Percentiles rank a stretch among this genome's conserved stretches.
Conservation (phyloP, 2,797 vertebrate genomes). For the Ctenochaetus hawaiiensis region DNA sequence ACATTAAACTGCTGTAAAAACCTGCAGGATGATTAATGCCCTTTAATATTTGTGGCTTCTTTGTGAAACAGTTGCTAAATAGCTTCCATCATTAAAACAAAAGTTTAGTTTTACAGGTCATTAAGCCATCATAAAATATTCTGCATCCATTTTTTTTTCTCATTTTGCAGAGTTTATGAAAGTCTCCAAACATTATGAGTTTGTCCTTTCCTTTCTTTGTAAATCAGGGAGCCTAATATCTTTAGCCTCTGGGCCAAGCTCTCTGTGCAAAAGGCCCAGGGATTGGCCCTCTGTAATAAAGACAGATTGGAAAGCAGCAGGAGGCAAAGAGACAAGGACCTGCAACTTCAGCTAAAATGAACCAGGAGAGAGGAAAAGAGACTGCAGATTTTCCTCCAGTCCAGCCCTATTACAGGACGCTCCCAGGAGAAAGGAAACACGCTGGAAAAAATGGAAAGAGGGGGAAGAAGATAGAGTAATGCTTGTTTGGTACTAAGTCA, state of each 20-base stretch:
- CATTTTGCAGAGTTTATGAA: slow-evolving; percentile 40
- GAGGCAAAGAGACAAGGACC: slow-evolving; percentile 78
- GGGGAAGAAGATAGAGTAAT: slow-evolving; percentile 40
- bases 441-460: slow-evolving; percentile 27
- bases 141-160: slow-evolving; percentile 44
- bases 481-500: slow-evolving; percentile 51
- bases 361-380: slow-evolving; percentile 59
- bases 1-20: slow-evolving; percentile 35
- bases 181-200: slow-evolving; percentile 61
- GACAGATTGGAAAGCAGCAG: slow-evolving; percentile 81
- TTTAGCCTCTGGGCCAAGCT: slow-evolving; percentile 65
- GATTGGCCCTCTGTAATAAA: slow-evolving; percentile 71
- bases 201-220: slow-evolving; percentile 45
- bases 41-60: slow-evolving; percentile 50
- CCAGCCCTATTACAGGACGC: slow-evolving; percentile 70
- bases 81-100: slow-evolving; percentile 56
- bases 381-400: slow-evolving; percentile 65
- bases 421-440: slow-evolving; percentile 63
- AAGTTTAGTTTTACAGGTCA: slow-evolving; percentile 64
- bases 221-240: slow-evolving; percentile 65
- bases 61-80: slow-evolving; percentile 52
- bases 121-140: slow-evolving; percentile 54
- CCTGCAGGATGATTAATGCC: slow-evolving; percentile 50
- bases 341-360: slow-evolving; percentile 82
- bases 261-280: slow-evolving; percentile 62